These are phyloP conservation scores for Anthopleura sola DNA, from an alignment of 64 coral and sea anemone species.

Conservation along the genomic window DNA sequence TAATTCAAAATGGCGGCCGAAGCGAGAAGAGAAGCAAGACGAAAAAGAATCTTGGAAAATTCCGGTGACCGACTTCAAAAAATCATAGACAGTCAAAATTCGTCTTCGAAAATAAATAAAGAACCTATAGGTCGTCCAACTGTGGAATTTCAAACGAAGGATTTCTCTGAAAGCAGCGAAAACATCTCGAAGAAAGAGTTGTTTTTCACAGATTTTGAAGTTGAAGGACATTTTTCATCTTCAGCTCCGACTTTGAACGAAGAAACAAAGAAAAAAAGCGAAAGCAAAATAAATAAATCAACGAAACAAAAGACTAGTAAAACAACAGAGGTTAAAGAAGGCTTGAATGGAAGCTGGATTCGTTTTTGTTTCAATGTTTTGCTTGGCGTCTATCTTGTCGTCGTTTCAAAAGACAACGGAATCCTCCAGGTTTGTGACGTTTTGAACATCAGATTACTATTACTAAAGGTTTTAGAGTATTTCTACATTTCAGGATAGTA, in stretches of 20 bases:
- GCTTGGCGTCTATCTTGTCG: constrained; percentile 30
- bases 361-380: constrained; percentile 23
- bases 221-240: not conserved
- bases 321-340: not conserved
- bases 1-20: constrained; percentile 51
- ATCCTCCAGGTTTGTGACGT: not conserved
- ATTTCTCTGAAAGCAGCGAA: not conserved
- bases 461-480: not conserved
- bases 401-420: not conserved
- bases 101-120: not conserved
- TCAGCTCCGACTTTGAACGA: not conserved
- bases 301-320: not conserved
- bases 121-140: not conserved
- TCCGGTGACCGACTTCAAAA: constrained; percentile 22
- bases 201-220: not conserved
- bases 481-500: no score
- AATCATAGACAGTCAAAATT: constrained; percentile 32
- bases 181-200: not conserved
- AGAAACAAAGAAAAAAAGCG: not conserved
- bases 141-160: not conserved
- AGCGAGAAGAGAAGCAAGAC: constrained; percentile 35
- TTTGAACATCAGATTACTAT: not conserved
- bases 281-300: not conserved
- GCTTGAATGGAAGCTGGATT: not conserved
- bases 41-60: constrained; percentile 46